phyloP scores from a whole-genome alignment of 1,140 invertebrate species.

The Apis mellifera region DNA sequence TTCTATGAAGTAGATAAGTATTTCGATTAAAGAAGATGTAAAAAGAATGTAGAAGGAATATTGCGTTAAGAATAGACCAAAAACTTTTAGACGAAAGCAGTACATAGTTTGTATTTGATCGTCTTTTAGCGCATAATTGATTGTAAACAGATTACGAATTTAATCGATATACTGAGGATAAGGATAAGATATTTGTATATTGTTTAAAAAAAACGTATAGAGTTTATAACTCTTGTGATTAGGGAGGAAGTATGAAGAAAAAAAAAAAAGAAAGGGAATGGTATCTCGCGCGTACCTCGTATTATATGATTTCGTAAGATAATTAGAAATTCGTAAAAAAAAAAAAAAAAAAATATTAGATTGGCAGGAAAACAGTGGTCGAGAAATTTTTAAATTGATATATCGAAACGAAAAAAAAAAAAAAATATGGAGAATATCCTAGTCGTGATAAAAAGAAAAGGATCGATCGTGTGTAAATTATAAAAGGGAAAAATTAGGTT shows the following conservation, averaged over 20 bases:
- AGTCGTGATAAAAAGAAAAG: not conserved
- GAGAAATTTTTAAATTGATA: not conserved
- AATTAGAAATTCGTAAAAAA: slow-evolving; percentile 34
- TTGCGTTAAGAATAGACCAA: slow-evolving; percentile 37
- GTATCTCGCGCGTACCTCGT: slow-evolving; percentile 9
- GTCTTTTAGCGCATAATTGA: slow-evolving; percentile 11
- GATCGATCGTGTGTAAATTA: slow-evolving; percentile 22
- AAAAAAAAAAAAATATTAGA: slow-evolving; percentile 30
- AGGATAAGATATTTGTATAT: slow-evolving; percentile 33
- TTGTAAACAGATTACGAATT: slow-evolving; percentile 14
- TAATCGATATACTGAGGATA: slow-evolving; percentile 12
- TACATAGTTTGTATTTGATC: slow-evolving; percentile 13
- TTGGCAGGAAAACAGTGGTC: slow-evolving; percentile 19
- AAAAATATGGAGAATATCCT: not conserved
- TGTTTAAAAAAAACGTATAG: slow-evolving; percentile 19
- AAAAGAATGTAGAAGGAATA: not conserved
- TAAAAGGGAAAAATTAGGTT: not conserved
- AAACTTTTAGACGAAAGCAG: slow-evolving; percentile 18
- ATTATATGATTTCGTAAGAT: slow-evolving; percentile 33
- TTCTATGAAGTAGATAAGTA: not conserved
- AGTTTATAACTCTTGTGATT: slow-evolving; percentile 13
- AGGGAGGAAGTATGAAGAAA: not conserved
- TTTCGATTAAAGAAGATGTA: slow-evolving; percentile 1
- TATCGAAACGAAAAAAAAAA: not conserved
- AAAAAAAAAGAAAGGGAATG: not conserved